Conservation (phyloP, 2,797 vertebrate genomes). For the Gymnoscopelus microlampas region DNA sequence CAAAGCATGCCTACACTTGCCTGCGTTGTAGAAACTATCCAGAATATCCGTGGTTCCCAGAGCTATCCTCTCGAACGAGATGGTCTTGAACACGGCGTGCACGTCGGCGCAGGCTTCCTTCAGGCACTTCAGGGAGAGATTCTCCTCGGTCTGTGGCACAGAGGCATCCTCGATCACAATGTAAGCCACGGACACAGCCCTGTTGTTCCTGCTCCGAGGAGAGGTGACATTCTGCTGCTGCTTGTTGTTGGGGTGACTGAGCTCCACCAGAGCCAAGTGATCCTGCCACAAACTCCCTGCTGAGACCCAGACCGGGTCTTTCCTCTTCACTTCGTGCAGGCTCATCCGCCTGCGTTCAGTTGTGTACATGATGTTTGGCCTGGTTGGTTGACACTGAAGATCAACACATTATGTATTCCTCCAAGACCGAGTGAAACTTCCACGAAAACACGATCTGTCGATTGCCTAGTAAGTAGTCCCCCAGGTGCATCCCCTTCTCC, state of each 20-base stretch:
- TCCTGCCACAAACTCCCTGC: slow-evolving; percentile 91
- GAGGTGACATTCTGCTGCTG: slow-evolving; percentile 36
- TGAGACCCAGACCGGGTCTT: slow-evolving; percentile 69
- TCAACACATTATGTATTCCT: slow-evolving; percentile 8
- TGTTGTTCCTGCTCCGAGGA: slow-evolving; percentile 71
- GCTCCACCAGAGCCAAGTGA: slow-evolving; percentile 79
- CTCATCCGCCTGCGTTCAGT: slow-evolving; percentile 83
- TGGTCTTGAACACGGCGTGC: slow-evolving; percentile 72
- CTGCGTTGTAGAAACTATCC: slow-evolving; percentile 91
- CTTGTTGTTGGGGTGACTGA: slow-evolving; percentile 51
- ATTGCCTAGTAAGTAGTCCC: slow-evolving; percentile 30
- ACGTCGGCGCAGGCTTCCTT: slow-evolving; percentile 84
- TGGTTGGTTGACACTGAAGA: neutral
- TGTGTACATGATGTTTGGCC: slow-evolving; percentile 72
- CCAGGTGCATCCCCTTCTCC: slow-evolving; percentile 55
- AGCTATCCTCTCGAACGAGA: slow-evolving; percentile 82
- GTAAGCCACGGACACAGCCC: slow-evolving; percentile 82
- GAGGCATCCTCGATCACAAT: slow-evolving; percentile 79
- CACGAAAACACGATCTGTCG: neutral
- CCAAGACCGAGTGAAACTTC: neutral
- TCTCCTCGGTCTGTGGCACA: slow-evolving; percentile 73
- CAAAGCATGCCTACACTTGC: slow-evolving; percentile 79
- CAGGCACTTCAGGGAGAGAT: slow-evolving; percentile 82
- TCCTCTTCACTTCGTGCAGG: slow-evolving; percentile 72
- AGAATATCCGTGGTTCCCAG: slow-evolving; percentile 82